These are phyloP conservation scores for Poliocrania exsul DNA, from an alignment of 2,797 vertebrate genomes.

Conservation along the genomic window DNA sequence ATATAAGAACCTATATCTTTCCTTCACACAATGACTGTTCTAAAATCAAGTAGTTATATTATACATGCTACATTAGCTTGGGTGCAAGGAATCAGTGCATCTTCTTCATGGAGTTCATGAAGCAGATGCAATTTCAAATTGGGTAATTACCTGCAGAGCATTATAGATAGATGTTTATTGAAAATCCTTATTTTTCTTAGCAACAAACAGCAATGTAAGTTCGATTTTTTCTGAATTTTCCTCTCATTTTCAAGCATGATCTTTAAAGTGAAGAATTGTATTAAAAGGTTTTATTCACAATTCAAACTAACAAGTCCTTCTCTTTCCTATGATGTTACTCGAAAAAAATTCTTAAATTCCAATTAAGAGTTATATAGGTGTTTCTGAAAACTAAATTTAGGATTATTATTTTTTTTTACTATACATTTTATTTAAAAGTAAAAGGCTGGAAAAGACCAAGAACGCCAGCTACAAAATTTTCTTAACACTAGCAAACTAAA, in stretches of 20 bases:
- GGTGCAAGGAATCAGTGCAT: not conserved
- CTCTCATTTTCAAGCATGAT: not conserved
- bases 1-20: not conserved
- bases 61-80: not conserved
- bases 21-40: not conserved
- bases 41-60: not conserved
- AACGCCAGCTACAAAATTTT: not conserved
- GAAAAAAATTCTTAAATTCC: not conserved
- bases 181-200: not conserved
- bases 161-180: not conserved
- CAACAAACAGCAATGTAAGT: not conserved
- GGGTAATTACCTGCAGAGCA: not conserved
- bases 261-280: not conserved
- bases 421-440: not conserved
- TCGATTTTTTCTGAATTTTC: not conserved
- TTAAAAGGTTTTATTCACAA: not conserved
- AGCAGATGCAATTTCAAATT: not conserved
- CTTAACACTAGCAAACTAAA: not conserved
- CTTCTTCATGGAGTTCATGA: not conserved
- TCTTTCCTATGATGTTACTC: not conserved
- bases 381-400: not conserved
- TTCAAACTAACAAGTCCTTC: not conserved
- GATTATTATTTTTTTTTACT: not conserved
- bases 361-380: not conserved
- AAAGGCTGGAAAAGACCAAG: not conserved